Base-by-base conservation (phyloP, 2,797 vertebrate genomes). In the Acropternis orthonyx region DNA sequence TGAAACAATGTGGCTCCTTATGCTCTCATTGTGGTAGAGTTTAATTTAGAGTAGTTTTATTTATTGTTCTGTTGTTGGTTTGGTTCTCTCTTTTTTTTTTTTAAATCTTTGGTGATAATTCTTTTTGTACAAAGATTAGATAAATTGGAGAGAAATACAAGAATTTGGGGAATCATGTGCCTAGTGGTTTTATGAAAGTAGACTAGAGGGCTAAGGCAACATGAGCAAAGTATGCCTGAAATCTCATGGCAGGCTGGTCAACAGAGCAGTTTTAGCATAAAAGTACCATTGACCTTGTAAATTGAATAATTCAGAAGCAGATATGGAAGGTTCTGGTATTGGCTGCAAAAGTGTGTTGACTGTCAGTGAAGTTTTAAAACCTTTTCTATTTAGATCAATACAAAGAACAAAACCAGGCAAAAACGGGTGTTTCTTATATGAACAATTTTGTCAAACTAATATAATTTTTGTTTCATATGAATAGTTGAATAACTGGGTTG, bases 1-100 rank as follows among this genome's bases (percentile, higher is more conserved):
- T 23, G 30, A 28, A 63, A 28, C 19, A 93, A 77, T 41, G 54
- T 54, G 85, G 59, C 63, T 84, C 85, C 65, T 92, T 96, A 20
- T 13, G 30, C 32, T n/a, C 41, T 82, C 61, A 92, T 92, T 94
- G 88, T 92, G 72, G 55, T 89, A 80, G 74, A 61, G 89, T 95
- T 97, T 91, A 88, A 95, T 96, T 97, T 94, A 93, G 63, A 75
- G 39, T n/a, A 92, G 36, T 75, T 94, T 92, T 44, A 67, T 93
- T 91, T 85, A 95, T 79, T 37, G 36, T 93, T 96, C 80, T 51
- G n/a, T 28, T 48, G 8, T 48, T 49, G 9, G 3, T 30, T 71
- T 22, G 21, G 4, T 8, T 22, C 16, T 44, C 19, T 9, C 7
- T 37, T 17, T 37, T 46, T n/a, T 34, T 85, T 43, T 43, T 24